Base-by-base conservation (phyloP, 2,888 invertebrate genomes). In the Eupeodes latifasciatus region DNA sequence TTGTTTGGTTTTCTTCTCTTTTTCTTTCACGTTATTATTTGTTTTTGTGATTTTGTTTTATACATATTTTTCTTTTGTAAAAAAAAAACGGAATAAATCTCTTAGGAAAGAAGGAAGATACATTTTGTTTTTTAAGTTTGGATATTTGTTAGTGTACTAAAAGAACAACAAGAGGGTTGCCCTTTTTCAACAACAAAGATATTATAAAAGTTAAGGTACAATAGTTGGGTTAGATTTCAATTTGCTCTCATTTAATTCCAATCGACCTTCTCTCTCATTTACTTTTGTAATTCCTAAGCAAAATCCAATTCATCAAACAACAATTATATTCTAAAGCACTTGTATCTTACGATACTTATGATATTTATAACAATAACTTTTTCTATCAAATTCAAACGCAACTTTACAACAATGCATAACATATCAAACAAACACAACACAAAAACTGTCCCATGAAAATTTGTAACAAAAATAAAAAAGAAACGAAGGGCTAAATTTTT, bases 121-220 rank as follows among this genome's bases (percentile, higher is more conserved):
- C 19, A 34, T 72, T 69, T 81, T 67, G 57, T 16, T 47, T 44
- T 19, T 78, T 47, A 47, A 59, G 57, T 77, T 61, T 51, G 47
- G 69, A 49, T 69, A 49, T 67, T 78, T 62, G 71, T 71, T 36
- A 40, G n/a, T 57, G 16, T 36, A 61, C 69, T 81, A 44, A 74
- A 62, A 78, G 74, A 78, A 78, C 88, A 88, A 81, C 88, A 88
- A 88, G 88, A 88, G 74, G 88, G 88, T 84, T 85, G 85, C n/a
- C 47, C 59, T 34, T 72, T 44, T 51, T 55, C 77, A 85, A 55
- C 77, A 88, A 67, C 85, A 78, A 77, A 77, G 78, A 88, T 85
- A 85, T 85, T 53, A 84, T 88, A 88, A 88, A 72, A 78, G 80
- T 81, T 85, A 88, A 88, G 88, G 88, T 88, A 88, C 88, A 85